Base-by-base conservation (phyloP, 1,140 invertebrate species). In the Adoxophyes honmai region DNA sequence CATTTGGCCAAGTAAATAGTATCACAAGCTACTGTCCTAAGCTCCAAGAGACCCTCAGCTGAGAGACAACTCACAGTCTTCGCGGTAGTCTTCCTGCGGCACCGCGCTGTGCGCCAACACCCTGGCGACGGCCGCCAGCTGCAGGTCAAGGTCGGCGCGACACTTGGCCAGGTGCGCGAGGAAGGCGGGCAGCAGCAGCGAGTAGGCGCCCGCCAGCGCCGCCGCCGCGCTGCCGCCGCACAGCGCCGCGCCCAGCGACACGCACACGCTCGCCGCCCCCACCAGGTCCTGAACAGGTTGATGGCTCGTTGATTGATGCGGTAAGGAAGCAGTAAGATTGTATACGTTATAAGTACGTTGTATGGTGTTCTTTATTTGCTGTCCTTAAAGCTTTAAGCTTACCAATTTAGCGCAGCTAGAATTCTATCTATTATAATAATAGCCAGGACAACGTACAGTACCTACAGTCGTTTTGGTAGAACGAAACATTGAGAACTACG, bases 1-100 rank as follows among this genome's bases (percentile, higher is more conserved):
- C 94, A 94, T 80, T 95, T 94, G 55, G 95, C 94, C 42, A 95
- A 93, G 92, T 94, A n/a, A n/a, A n/a, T n/a, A n/a, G n/a, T n/a
- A n/a, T n/a, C n/a, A n/a, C n/a, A n/a, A n/a, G n/a, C n/a, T n/a
- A n/a, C n/a, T n/a, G n/a, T n/a, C n/a, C n/a, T n/a, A n/a, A n/a
- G n/a, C n/a, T n/a, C n/a, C n/a, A n/a, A n/a, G n/a, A n/a, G n/a
- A n/a, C n/a, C n/a, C n/a, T n/a, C n/a, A n/a, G n/a, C n/a, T n/a
- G n/a, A n/a, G n/a, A n/a, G n/a, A n/a, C n/a, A n/a, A n/a, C 78
- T 59, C 75, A 91, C 90, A 89, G 48, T 89, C 79, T 18, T 91
- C 83, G 36, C 78, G 72, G 57, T 92, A 92, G 66, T 93, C 90
- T 73, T 94, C 94, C 10, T 86, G 82, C 2, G 89, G 84, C 1